Base-by-base conservation (phyloP, 2,888 invertebrate genomes). In the Eupithecia tripunctaria region DNA sequence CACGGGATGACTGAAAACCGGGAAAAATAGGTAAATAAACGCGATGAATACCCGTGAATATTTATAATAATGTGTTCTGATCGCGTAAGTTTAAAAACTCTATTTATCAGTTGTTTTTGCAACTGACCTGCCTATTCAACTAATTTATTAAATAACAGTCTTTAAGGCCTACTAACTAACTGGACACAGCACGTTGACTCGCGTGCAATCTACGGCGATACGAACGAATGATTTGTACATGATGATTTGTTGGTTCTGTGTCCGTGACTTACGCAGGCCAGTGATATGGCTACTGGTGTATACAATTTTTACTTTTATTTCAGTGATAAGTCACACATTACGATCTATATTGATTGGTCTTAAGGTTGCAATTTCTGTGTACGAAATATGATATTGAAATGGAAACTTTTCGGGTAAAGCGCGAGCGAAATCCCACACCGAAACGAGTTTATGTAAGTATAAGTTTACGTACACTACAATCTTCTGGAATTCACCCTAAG, bases 191-290 rank as follows among this genome's bases (percentile, higher is more conserved):
- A 25, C 21, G 56, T 21, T 25, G 56, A 25, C 21, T 56, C 25
- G 56, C 56, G 56, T 56, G 56, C 56, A 56, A 25, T 25, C 4
- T 56, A 56, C 56, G 56, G 56, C 56, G 56, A 56, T 56, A 56
- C 56, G 56, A 56, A 25, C 56, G 56, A 14, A 27, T 14, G 59
- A 43, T 70, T 65, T 67, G 18, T 43, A 21, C 27, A 10, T 27
- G n/a, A 27, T 56, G 56, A 56, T 56, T 56, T 51, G 21, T 25
- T 21, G 21, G 25, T 25, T 56, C 56, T 56, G 56, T 25, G 56
- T 56, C 56, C 56, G 56, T 56, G 56, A 56, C 56, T 51, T 56
- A 56, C 56, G 56, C 25, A 25, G 21, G 56, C 14, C 29, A 60
- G 29, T 29, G 27, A 18, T 60, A 29, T 56, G 56, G 56, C 21